Conservation (phyloP, 2,113 vertebrate species). For the Caretta caretta region DNA sequence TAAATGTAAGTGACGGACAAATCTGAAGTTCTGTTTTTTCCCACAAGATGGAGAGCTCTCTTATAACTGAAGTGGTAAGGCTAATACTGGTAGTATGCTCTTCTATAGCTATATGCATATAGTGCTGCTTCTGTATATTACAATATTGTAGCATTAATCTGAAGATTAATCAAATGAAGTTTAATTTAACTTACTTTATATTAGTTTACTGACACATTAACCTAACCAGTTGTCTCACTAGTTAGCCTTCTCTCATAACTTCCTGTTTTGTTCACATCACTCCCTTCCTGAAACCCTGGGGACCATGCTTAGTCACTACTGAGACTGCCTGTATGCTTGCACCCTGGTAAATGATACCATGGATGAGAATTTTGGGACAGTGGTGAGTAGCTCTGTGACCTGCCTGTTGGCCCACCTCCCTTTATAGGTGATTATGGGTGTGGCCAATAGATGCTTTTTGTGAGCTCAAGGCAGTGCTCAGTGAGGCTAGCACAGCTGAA, state of each 20-base stretch:
- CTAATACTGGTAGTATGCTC: not conserved
- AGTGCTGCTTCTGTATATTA: not conserved
- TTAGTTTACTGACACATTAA: not conserved
- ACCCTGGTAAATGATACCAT: not conserved
- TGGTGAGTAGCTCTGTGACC: not conserved
- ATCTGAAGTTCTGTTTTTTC: not conserved
- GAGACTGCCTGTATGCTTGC: not conserved
- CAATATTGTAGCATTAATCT: not conserved
- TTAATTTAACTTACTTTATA: not conserved
- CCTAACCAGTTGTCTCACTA: not conserved
- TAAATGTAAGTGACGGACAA: not conserved
- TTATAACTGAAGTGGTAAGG: not conserved
- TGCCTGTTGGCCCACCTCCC: not conserved
- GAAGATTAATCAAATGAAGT: not conserved
- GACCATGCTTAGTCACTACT: rapidly evolving
- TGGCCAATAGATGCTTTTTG: rapidly evolving
- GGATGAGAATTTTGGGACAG: not conserved
- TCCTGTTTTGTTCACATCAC: rapidly evolving
- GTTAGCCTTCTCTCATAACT: not conserved
- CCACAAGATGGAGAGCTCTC: conserved; percentile 75
- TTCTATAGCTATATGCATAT: not conserved
- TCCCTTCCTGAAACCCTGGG: not conserved
- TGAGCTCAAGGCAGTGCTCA: rapidly evolving
- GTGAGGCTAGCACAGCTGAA: not conserved
- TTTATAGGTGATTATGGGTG: not conserved